phyloP scores from a whole-genome alignment of 2,888 invertebrate genomes.

The Limulus polyphemus region DNA sequence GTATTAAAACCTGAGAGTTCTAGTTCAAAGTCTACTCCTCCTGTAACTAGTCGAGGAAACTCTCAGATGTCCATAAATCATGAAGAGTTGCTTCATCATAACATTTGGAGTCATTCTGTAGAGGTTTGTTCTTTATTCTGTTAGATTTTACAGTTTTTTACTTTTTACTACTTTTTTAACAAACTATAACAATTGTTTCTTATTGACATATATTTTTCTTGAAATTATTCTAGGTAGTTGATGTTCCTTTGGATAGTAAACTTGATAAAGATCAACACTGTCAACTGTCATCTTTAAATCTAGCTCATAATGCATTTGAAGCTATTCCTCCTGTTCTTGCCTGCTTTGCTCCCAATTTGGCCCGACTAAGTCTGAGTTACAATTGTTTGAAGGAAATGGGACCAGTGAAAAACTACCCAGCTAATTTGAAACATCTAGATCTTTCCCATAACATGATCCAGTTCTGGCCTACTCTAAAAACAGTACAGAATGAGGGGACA shows the following conservation, averaged over 20 bases:
- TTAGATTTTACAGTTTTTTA: background rate
- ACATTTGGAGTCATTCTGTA: conserved; percentile 19
- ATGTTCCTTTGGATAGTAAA: conserved; percentile 25
- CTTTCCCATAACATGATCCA: conserved; percentile 81
- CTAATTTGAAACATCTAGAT: conserved; percentile 76
- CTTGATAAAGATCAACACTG: conserved; percentile 42
- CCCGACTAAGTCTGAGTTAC: conserved; percentile 77
- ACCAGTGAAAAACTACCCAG: conserved; percentile 77
- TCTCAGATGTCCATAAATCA: conserved; percentile 10
- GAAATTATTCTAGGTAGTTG: conserved; percentile 17
- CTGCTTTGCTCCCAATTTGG: conserved; percentile 74
- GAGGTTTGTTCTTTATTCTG: conserved; percentile 8
- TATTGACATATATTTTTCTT: background rate
- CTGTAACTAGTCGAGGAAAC: conserved; percentile 7
- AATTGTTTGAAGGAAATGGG: conserved; percentile 59
- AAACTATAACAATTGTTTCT: background rate
- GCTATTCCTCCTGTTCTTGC: conserved; percentile 76
- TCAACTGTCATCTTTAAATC: conserved; percentile 60
- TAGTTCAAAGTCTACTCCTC: conserved; percentile 4
- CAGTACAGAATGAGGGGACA: conserved; percentile 11
- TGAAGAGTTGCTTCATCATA: conserved; percentile 21
- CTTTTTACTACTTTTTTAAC: background rate
- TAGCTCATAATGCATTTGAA: conserved; percentile 81
- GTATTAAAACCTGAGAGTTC: conserved; percentile 12
- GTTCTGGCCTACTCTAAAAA: conserved; percentile 51